Evolutionary conservation across 2,113 vertebrate species (phyloP).

Genomic region (Pluvianellus socialis): DNA sequence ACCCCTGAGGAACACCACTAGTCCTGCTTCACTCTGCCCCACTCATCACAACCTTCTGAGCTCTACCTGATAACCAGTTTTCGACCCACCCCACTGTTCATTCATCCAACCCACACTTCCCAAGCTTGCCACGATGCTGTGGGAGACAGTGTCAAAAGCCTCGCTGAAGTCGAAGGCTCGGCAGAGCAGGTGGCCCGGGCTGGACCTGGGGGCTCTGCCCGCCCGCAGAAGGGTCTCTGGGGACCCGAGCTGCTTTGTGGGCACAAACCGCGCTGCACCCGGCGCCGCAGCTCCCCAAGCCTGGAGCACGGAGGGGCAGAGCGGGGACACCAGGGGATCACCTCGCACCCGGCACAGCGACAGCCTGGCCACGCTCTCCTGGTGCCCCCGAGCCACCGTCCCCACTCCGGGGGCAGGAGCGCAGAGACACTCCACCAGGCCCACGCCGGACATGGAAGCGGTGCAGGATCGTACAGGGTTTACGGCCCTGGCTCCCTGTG

Average conservation of each 20-base stretch:
- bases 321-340: not conserved
- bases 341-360: not conserved
- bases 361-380: not conserved
- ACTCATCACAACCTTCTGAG: no score
- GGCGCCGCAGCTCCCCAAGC: rapidly evolving
- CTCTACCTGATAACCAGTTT: no score
- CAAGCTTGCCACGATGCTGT: no score
- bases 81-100: no score
- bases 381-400: not conserved
- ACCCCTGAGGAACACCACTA: no score
- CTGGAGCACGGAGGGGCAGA: not conserved
- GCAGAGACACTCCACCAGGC: not conserved
- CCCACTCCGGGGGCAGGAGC: rapidly evolving
- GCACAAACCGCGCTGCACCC: not conserved
- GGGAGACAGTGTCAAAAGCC: no score
- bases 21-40: no score
- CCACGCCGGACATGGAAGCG: rapidly evolving
- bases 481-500: not conserved
- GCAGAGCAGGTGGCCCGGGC: not conserved
- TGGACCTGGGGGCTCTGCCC: not conserved
- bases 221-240: rapidly evolving
- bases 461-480: rapidly evolving
- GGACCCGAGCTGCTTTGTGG: not conserved
- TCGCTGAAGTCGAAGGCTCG: no score
- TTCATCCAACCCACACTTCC: no score